Percentiles rank a stretch among this genome's conserved stretches.
phyloP scores from a whole-genome alignment of 2,113 vertebrate species.

The Campylorhamphus procurvoides region DNA sequence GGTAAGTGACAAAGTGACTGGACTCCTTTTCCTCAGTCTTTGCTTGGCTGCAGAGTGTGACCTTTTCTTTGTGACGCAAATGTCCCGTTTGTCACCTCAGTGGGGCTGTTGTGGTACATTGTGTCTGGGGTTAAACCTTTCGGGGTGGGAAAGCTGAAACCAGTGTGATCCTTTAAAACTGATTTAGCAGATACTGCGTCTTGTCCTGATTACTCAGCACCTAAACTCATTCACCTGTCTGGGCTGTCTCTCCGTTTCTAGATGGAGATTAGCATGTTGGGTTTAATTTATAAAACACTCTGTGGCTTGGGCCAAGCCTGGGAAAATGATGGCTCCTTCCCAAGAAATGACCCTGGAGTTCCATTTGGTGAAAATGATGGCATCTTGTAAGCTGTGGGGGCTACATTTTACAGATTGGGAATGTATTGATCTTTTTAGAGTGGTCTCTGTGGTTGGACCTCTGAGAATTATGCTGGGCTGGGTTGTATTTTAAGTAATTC shows the following conservation, averaged over 20 bases:
- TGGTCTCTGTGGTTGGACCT: not conserved
- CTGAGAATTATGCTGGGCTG: not conserved
- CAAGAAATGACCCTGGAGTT: not conserved
- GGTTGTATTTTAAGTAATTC: not conserved
- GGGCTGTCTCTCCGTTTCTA: not conserved
- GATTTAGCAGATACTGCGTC: not conserved
- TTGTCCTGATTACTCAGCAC: constrained; percentile 41
- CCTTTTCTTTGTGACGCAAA: constrained; percentile 29
- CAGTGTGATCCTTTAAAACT: not conserved
- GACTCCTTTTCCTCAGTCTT: not conserved
- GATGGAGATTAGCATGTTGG: not conserved
- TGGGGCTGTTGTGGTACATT: not conserved
- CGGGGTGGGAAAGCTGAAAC: constrained; percentile 11
- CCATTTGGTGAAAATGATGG: not conserved
- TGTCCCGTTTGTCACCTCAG: not conserved
- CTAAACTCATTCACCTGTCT: not conserved
- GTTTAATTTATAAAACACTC: not conserved
- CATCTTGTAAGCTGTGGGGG: not conserved
- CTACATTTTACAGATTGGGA: not conserved
- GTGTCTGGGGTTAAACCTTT: not conserved
- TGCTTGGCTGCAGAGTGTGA: not conserved
- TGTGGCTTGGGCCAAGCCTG: not conserved
- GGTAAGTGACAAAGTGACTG: not conserved
- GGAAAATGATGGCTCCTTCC: not conserved
- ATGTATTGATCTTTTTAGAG: not conserved